Conservation (phyloP, 2,113 vertebrate genomes). For the Rhombomys opimus region DNA sequence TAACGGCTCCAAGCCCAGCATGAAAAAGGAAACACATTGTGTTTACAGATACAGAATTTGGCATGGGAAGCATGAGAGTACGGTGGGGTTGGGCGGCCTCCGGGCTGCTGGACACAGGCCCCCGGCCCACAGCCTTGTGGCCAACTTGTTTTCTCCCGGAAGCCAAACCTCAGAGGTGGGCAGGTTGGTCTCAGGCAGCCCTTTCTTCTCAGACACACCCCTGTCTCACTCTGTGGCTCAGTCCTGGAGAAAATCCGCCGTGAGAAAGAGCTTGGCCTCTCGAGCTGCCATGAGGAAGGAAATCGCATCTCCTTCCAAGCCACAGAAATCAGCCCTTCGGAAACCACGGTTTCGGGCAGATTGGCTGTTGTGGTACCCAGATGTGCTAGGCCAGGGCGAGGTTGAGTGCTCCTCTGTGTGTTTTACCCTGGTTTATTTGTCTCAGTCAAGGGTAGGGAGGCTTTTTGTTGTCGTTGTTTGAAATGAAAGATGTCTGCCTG, state of each 20-base stretch:
- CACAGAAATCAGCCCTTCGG: constrained; percentile 12
- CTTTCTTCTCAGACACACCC: constrained; percentile 72
- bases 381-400: not conserved
- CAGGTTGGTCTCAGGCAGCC: constrained; percentile 63
- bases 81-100: constrained; percentile 60
- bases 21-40: constrained; percentile 83
- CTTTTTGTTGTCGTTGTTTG: not conserved
- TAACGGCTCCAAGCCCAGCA: constrained; percentile 57
- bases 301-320: constrained; percentile 38
- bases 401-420: not conserved
- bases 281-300: constrained; percentile 61
- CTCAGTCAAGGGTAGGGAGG: not conserved
- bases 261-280: constrained; percentile 60
- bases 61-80: constrained; percentile 65
- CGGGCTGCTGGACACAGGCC: constrained; percentile 49
- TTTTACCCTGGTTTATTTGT: constrained; percentile 6
- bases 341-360: not conserved
- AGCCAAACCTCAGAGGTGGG: constrained; percentile 77
- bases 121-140: not conserved
- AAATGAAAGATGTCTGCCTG: not conserved
- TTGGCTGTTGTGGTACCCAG: not conserved
- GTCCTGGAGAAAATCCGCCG: not conserved
- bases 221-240: constrained; percentile 38
- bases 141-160: constrained; percentile 58
- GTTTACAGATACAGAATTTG: constrained; percentile 81